Base-by-base conservation (phyloP, 1,140 invertebrate species). In the Ceratitis capitata region DNA sequence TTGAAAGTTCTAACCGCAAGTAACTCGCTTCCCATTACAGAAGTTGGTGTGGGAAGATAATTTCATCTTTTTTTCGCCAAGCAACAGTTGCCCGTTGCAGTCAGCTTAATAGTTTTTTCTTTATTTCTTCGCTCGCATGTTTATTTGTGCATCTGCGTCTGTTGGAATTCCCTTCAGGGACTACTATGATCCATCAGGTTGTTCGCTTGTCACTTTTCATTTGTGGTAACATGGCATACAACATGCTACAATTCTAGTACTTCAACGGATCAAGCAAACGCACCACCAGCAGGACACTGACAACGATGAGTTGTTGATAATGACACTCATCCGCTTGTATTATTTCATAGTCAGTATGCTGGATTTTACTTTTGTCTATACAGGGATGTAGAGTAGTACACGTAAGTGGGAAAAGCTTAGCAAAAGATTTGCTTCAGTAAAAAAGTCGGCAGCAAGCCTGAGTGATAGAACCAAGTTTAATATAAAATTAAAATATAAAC, bases 131-230 rank as follows among this genome's bases (percentile, higher is more conserved):
- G 10, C 32, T 53, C 35, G 7, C 35, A 53, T 32, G n/a, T 83
- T 39, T 51, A 49, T 83, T 14, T 19, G n/a, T 19, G 69, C 23
- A 45, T 45, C 26, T 78, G 42, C 32, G 32, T 42, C 19, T 78
- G 69, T 19, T 78, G 69, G 39, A 14, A 45, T 78, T 78, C 39
- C n/a, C 69, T 78, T 23, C 45, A 23, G 69, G 45, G 69, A 42
- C 16, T 53, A 35, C 26, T 53, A 29, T n/a, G 26, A 53, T 83
- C 82, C 82, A 53, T 83, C 82, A 53, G 82, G 23, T 83, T 83
- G 47, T 83, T 83, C 47, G 82, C 82, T 47, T 83, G 82, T 83
- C 82, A 83, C 47, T 53, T 83, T 83, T 53, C 82, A 83, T 83
- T 83, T 83, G 82, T 83, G 45, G 45, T 23, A 78, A 42, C 69